Conservation (phyloP, 2,113 vertebrate genomes). For the Marmota flaviventris region DNA sequence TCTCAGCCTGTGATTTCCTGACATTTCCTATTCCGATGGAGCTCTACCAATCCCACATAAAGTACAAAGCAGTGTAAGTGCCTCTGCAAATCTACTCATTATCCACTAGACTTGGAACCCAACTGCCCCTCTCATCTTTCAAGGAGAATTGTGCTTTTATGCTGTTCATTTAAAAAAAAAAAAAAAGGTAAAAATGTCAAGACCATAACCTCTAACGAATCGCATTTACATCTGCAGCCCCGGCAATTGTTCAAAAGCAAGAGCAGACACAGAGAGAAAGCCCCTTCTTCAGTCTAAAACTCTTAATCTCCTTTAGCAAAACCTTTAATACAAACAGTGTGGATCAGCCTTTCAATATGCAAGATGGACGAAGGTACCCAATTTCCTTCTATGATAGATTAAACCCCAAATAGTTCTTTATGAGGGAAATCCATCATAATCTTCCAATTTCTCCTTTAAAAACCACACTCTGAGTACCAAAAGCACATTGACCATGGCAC, state of each 20-base stretch:
- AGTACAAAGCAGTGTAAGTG: conserved; percentile 77
- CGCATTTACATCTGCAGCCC: conserved; percentile 60
- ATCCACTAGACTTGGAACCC: conserved; percentile 58
- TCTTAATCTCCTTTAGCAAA: conserved; percentile 73
- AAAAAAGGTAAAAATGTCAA: not conserved
- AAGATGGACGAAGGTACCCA: conserved; percentile 82
- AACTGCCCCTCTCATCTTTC: conserved; percentile 39
- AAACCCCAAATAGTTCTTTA: conserved; percentile 77
- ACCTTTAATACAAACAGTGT: conserved; percentile 72
- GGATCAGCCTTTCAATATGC: conserved; percentile 79
- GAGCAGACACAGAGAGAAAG: conserved; percentile 41
- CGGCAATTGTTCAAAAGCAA: conserved; percentile 17
- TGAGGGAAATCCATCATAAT: conserved; percentile 58
- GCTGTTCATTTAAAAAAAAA: not conserved
- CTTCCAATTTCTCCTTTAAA: conserved; percentile 58
- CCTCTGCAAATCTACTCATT: conserved; percentile 56
- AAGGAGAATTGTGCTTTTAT: conserved; percentile 65
- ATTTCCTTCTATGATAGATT: conserved; percentile 68
- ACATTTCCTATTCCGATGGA: conserved; percentile 44
- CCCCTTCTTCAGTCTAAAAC: conserved; percentile 66
- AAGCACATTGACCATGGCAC: conserved; percentile 70
- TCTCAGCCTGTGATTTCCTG: not conserved
- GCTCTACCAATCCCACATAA: not conserved
- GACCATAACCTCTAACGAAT: conserved; percentile 51
- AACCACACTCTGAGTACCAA: conserved; percentile 62